Conservation (phyloP, 1,140 invertebrate genomes). For the Drosophila pectinifera region DNA sequence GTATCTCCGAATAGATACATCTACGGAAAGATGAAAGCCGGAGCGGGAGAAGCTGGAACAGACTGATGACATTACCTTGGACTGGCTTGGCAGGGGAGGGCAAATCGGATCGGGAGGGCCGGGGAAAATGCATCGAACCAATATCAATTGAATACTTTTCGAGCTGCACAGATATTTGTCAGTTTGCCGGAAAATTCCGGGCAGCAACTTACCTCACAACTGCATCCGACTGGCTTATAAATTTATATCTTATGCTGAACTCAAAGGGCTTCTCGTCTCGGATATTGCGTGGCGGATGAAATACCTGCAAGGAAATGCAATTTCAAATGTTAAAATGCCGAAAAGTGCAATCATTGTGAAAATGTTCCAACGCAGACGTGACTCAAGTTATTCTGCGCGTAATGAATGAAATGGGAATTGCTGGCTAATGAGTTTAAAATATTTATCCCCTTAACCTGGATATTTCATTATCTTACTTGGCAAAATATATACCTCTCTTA, state of each 20-base stretch:
- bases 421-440: slow-evolving; percentile 24
- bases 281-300: slow-evolving; percentile 87
- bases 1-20: slow-evolving; percentile 43
- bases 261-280: slow-evolving; percentile 89
- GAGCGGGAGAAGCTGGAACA: slow-evolving; percentile 22
- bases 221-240: slow-evolving; percentile 90
- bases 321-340: slow-evolving; percentile 24
- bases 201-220: slow-evolving; percentile 87
- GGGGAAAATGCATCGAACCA: slow-evolving; percentile 34
- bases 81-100: neutral
- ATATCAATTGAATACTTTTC: slow-evolving; percentile 44
- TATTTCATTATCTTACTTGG: neutral
- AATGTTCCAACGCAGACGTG: slow-evolving; percentile 22
- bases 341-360: slow-evolving; percentile 44
- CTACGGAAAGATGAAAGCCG: slow-evolving; percentile 23
- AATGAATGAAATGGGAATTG: slow-evolving; percentile 2
- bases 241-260: slow-evolving; percentile 91
- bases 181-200: slow-evolving; percentile 21
- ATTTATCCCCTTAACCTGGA: neutral
- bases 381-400: neutral
- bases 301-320: slow-evolving; percentile 85
- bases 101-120: neutral
- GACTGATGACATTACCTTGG: slow-evolving; percentile 39
- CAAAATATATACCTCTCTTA: neutral
- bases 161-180: slow-evolving; percentile 37